Base-by-base conservation (phyloP, 2,888 invertebrate genomes). In the Ecdyonurus torrentis region DNA sequence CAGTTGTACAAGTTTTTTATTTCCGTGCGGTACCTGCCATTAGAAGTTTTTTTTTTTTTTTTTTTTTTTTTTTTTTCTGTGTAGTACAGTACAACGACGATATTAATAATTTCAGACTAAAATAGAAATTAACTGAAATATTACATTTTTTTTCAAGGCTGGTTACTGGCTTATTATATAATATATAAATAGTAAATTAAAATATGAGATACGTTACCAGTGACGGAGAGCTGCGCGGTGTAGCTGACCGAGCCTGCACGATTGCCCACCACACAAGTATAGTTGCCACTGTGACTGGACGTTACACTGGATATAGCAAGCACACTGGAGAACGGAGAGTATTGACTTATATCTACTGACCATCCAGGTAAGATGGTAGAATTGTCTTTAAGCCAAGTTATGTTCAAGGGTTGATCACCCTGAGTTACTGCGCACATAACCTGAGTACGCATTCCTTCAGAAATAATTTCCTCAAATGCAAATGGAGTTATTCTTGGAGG, bases 351-450 rank as follows among this genome's bases (percentile, higher is more conserved):
- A 67, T 76, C 78, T 69, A 63, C 67, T 66, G 61, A 66, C 65
- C 65, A 66, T 65, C 61, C 66, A 65, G 64, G 66, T 37, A 63
- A 61, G 52, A 67, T 25, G 2, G 68, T 67, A 5, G 69, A 64
- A 10, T 70, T 72, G 67, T 76, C 74, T 67, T 74, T 74, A 25
- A 71, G 69, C 76, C 76, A 77, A 55, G 68, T 67, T 59, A 76
- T 71, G 61, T 68, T 70, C 62, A 76, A 70, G 58, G 76, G 76
- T 24, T 72, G 70, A 69, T 75, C 76, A 2, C 76, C 70, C 72
- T 79, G 78, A 71, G 79, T 80, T 67, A 79, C 78, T 63, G 79
- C 76, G 72, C 81, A 81, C 77, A 81, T 79, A 66, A 81, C 67
- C 23, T 69, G 69, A 2, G 71, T 69, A 19, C 70, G 65, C 70